A percentile compares a stretch with the other conserved stretches of the same genome.
Evolutionary conservation across 2,888 invertebrate species (phyloP).

Genomic region (Tryphoninae sp.): DNA sequence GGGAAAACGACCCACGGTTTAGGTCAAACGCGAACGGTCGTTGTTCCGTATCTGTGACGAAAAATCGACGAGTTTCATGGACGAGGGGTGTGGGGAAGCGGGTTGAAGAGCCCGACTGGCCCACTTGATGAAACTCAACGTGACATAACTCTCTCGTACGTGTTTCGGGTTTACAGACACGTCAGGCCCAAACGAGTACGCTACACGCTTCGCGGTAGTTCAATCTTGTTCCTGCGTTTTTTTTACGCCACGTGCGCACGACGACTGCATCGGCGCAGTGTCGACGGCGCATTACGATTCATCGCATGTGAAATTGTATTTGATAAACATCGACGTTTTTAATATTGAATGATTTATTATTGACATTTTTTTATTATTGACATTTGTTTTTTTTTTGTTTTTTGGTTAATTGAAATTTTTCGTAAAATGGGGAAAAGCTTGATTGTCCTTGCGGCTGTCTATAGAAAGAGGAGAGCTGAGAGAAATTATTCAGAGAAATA

Average conservation of each 20-base stretch:
- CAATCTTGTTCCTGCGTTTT: neutral
- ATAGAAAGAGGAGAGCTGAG: too few species aligned
- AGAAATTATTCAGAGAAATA: too few species aligned
- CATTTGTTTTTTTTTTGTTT: too few species aligned
- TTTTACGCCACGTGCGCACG: neutral
- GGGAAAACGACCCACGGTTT: conserved; percentile 1
- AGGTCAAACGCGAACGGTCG: neutral
- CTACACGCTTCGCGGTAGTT: neutral
- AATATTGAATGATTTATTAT: too few species aligned
- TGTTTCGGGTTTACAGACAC: neutral
- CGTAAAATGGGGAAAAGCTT: too few species aligned
- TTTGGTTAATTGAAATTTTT: too few species aligned
- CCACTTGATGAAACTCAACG: conserved; percentile 67
- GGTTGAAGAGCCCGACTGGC: conserved; percentile 61
- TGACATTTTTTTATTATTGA: too few species aligned
- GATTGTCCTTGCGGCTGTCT: too few species aligned
- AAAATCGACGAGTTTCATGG: neutral
- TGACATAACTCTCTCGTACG: conserved; percentile 68
- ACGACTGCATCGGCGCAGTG: neutral
- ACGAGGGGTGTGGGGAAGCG: conserved; percentile 2
- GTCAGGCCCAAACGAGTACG: too few species aligned
- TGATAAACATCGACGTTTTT: neutral
- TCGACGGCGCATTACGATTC: neutral
- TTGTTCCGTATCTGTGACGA: neutral
- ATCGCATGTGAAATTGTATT: neutral